phyloP scores from a whole-genome alignment of 1,140 invertebrate species.

The Drosophila sproati region DNA sequence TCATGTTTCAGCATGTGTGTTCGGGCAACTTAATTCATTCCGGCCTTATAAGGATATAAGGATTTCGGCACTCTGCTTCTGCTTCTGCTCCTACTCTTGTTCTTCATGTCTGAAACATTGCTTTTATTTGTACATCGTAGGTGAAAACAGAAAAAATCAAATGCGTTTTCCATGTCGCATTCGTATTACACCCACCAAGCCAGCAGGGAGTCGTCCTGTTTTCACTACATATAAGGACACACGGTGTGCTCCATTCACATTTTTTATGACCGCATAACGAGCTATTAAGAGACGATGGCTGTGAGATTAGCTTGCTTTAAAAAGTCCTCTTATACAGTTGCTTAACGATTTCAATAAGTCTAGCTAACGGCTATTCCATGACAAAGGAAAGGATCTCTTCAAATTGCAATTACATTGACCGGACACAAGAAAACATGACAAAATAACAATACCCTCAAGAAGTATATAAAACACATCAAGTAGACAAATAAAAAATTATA shows the following conservation, averaged over 20 bases:
- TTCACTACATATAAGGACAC: slow-evolving; percentile 11
- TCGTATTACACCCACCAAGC: slow-evolving; percentile 28
- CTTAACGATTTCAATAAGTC: slow-evolving; percentile 7
- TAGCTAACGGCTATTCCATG: not conserved
- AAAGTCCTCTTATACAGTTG: not conserved
- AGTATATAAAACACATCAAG: not conserved
- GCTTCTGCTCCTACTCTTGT: slow-evolving; percentile 9
- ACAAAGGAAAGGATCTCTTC: not conserved
- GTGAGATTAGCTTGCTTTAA: slow-evolving; percentile 12
- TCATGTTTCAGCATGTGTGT: slow-evolving; percentile 28
- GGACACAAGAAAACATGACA: not conserved
- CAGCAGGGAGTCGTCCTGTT: not conserved
- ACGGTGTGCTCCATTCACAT: slow-evolving; percentile 6
- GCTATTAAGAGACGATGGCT: slow-evolving; percentile 21
- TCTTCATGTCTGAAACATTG: slow-evolving; percentile 25
- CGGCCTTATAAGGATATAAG: slow-evolving; percentile 3
- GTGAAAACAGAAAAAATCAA: slow-evolving; percentile 44
- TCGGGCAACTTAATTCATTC: slow-evolving; percentile 59
- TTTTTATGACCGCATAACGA: slow-evolving; percentile 33
- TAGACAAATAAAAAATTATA: not conserved
- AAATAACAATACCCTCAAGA: not conserved
- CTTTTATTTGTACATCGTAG: slow-evolving; percentile 24
- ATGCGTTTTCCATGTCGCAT: slow-evolving; percentile 61
- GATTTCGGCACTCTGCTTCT: slow-evolving; percentile 15
- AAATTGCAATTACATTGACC: not conserved